These are phyloP conservation scores for Tanypteryx hageni DNA, from an alignment of 2,888 invertebrate genomes.

Conservation along the genomic window DNA sequence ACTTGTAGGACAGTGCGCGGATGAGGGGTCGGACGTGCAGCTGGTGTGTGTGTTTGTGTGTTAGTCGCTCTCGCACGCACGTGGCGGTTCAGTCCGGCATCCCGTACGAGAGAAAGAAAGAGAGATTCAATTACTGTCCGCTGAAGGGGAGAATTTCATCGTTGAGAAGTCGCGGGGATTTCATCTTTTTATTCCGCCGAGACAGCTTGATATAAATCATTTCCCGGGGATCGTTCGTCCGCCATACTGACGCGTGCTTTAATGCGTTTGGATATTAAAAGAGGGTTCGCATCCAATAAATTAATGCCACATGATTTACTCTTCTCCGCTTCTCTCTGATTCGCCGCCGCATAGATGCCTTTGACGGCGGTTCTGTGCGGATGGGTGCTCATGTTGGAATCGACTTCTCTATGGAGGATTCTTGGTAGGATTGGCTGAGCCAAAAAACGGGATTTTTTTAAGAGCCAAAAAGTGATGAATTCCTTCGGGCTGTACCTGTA, in stretches of 20 bases:
- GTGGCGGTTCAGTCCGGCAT: too few species aligned
- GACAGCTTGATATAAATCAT: neutral
- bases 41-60: too few species aligned
- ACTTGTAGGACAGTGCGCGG: too few species aligned
- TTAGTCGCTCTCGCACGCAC: too few species aligned
- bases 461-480: too few species aligned
- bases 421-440: too few species aligned
- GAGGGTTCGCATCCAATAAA: neutral
- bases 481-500: too few species aligned
- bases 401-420: too few species aligned
- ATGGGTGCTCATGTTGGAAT: too few species aligned
- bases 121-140: neutral
- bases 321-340: neutral
- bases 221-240: neutral
- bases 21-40: too few species aligned
- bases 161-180: neutral
- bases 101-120: neutral
- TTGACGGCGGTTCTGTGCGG: neutral
- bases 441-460: too few species aligned
- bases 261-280: neutral
- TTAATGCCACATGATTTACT: neutral
- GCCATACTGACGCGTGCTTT: neutral
- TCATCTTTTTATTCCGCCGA: neutral
- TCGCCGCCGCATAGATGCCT: neutral
- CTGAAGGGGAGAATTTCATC: neutral